Evolutionary conservation across 1,140 invertebrate species (phyloP), one percentile per base, ranked within the genome.

Genomic region (Eriosoma lanigerum): DNA sequence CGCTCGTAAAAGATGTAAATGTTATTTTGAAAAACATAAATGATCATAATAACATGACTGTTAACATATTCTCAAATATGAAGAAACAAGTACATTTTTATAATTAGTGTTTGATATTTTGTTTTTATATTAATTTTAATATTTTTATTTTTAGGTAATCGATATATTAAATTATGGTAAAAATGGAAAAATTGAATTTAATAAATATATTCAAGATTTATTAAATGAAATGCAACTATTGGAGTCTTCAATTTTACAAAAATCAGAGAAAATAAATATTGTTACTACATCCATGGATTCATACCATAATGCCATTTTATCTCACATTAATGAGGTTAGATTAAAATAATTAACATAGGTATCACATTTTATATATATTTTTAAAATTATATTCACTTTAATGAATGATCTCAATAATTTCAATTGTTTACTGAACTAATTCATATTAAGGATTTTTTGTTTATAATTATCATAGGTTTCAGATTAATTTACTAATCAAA

Each of bases 261-360:
- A 78, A 48, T 78, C 75, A 48, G 52, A 78, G 19, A 78, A 56
- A 26, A 78, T 78, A 46, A 26, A 6, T 46, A 19, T 46, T 78
- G 75, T 62, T 48, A 46, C 38, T 48, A 19, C 21, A 15, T 48
- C 75, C 12, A 62, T 78, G 32, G 9, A 62, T 78, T 19, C 44
- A 46, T 78, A 62, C 48, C 75, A 62, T 48, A 17, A 62, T 78
- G 17, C 56, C 1, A 78, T 78, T 62, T 60, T 17, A 19, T 62
- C 26, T 44, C 75, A 62, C 6, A 78, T 78, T 5, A 60, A 46
- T 48, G 75, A 78, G 75, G 75, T 78, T n/a, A n/a, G n/a, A n/a
- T n/a, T n/a, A n/a, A n/a, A n/a, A n/a, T n/a, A n/a, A n/a, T n/a
- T n/a, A n/a, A n/a, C n/a, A n/a, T n/a, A n/a, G n/a, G n/a, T n/a